Evolutionary conservation across 2,888 invertebrate genomes (phyloP).

Genomic region (Diachrysia chrysitis): DNA sequence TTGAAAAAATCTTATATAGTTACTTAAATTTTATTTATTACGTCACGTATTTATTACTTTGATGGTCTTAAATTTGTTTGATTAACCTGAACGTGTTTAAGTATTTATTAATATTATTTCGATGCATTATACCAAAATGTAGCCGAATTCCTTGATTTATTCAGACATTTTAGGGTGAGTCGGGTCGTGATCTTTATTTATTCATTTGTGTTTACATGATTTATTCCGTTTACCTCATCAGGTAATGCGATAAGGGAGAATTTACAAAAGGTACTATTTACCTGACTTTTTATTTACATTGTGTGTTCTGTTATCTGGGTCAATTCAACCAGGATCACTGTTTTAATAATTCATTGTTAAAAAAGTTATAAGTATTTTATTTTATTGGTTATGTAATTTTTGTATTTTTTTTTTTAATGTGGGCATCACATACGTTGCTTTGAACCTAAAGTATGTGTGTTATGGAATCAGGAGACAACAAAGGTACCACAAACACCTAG

Average conservation of each 20-base stretch:
- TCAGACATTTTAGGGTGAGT: slow-evolving; percentile 45
- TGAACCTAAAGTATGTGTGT: too few species aligned
- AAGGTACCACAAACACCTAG: too few species aligned
- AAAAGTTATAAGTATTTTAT: neutral
- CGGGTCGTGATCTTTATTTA: slow-evolving; percentile 57
- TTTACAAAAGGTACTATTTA: slow-evolving; percentile 19
- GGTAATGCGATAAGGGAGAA: slow-evolving; percentile 43
- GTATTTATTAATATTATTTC: slow-evolving; percentile 25
- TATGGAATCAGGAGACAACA: too few species aligned
- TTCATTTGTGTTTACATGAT: slow-evolving; percentile 57
- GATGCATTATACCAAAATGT: slow-evolving; percentile 41
- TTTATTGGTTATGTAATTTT: neutral
- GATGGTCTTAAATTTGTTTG: slow-evolving; percentile 12
- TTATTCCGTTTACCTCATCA: slow-evolving; percentile 42
- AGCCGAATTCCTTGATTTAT: slow-evolving; percentile 48
- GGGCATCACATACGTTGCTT: too few species aligned
- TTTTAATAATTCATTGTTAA: neutral
- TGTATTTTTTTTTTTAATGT: neutral
- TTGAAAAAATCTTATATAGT: neutral
- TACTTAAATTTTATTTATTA: slow-evolving; percentile 2
- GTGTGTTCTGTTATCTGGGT: slow-evolving; percentile 15
- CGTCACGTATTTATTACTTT: slow-evolving; percentile 6
- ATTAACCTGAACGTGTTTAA: slow-evolving; percentile 9
- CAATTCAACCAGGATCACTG: neutral
- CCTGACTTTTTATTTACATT: slow-evolving; percentile 26